Base-by-base conservation (phyloP, 2,888 invertebrate species). In the Stenoptilia bipunctidactyla region DNA sequence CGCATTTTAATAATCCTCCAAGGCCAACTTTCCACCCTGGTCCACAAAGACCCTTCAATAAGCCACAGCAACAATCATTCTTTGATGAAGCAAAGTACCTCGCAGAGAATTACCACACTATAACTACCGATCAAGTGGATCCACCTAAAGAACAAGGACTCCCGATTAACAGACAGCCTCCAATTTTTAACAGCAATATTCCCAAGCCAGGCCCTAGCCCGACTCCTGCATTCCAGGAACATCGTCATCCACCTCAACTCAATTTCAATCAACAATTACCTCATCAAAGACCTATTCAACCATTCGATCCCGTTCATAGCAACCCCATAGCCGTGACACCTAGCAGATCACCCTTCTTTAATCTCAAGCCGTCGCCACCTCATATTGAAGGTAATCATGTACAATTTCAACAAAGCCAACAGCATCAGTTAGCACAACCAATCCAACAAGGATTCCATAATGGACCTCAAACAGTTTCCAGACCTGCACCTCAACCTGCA, bases 51-150 rank as follows among this genome's bases (percentile, higher is more conserved):
- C 87, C 87, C 8, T 85, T 87, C 57, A 72, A 75, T 46, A 68
- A 65, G 48, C 66, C 67, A 40, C 65, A 65, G 40, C 52, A 66
- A 12, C 76, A 79, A 43, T 58, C 61, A 34, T 83, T 67, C 53
- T 85, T 85, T 45, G 83, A 85, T 41, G 85, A 84, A 55, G 66
- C 82, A 1, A 85, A 85, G 59, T 84, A 85, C 49, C 62, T 85
- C 40, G 84, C 85, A 58, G 83, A 85, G 53, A 85, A 85, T 47
- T 85, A 85, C 46, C 85, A 85, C 42, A 85, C 85, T 1, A 84
- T 85, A 38, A 83, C 83, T 14, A 77, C 75, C 2, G 83, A 85
- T 43, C 77, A 85, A 61, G 64, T 76, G 12, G 77, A 84, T 30
- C 62, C 73, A 30, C 62, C 74, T 14, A 80, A 84, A 53, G 73